A percentile compares a stretch with the other conserved stretches of the same genome.
These are phyloP conservation scores for Sesia bembeciformis DNA, from an alignment of 2,888 invertebrate genomes.

Conservation along the genomic window DNA sequence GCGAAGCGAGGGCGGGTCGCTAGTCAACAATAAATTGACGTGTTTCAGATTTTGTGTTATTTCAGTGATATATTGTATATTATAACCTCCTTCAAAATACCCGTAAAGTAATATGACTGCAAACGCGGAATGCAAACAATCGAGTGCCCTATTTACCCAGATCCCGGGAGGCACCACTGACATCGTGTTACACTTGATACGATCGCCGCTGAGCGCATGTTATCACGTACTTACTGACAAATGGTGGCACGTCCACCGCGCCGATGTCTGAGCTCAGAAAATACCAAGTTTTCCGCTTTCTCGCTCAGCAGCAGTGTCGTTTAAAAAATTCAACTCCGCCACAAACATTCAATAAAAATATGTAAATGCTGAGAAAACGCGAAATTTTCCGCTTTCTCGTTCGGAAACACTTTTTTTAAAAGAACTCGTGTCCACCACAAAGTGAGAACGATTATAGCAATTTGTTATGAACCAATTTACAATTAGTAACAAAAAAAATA, in stretches of 20 bases:
- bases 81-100: too few species aligned
- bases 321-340: background rate
- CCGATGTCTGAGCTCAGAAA: conserved; percentile 21
- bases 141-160: conserved; percentile 25
- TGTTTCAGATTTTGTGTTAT: too few species aligned
- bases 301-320: conserved; percentile 13
- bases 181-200: background rate
- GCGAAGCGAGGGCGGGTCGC: too few species aligned
- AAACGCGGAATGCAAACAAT: background rate
- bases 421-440: too few species aligned
- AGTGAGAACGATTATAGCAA: too few species aligned
- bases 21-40: too few species aligned
- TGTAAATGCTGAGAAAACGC: too few species aligned
- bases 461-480: too few species aligned
- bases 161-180: conserved; percentile 18
- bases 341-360: background rate
- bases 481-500: too few species aligned
- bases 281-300: conserved; percentile 40
- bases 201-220: conserved; percentile 8
- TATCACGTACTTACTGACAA: conserved; percentile 23
- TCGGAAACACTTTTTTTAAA: too few species aligned
- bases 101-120: background rate
- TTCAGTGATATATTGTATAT: too few species aligned
- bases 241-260: conserved; percentile 36
- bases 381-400: too few species aligned